Evolutionary conservation across 2,888 invertebrate species (phyloP), one percentile per base, ranked within the genome.

Genomic region (Apodemia hepburni): DNA sequence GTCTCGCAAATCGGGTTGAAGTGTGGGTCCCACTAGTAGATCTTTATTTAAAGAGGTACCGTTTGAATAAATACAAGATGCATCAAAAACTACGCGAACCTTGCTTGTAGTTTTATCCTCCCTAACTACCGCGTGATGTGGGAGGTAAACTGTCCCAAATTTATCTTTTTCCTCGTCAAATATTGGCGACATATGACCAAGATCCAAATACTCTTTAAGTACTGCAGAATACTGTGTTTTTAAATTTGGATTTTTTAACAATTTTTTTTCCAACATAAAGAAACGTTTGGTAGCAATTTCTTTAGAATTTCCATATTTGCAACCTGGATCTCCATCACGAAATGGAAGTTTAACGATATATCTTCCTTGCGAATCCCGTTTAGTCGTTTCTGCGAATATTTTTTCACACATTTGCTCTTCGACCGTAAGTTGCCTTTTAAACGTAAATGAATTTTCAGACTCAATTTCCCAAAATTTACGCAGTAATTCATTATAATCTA

Each of bases 51-150:
- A 62, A 5, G 71, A 69, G 2, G 65, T 33, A 1, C 69, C 69
- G 42, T 70, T 68, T 0, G 42, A 35, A n/a, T 64, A 63, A 57
- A 57, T 12, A 12, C 57, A 57, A 7, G 70, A 71, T 5, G 68
- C 71, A 60, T 72, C 67, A 29, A 66, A 67, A 18, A 68, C 65
- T 1, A 68, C 64, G 12, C 62, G 51, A 6, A 66, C 59, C 54
- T 68, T 66, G 5, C 65, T 60, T 15, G 67, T 68, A 29, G 47
- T 42, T 59, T 67, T 68, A 33, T 68, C 66, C 11, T 69, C 60
- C 35, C 66, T 62, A 1, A 75, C 27, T 0, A 78, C 73, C 0
- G 76, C 72, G 58, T 75, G 76, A 42, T 78, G 75, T 6, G 76
- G 75, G 54, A 73, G 58, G 38, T 74, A 73, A 1, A 71, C 65